Evolutionary conservation across 2,888 invertebrate genomes (phyloP), one percentile per base, ranked within the genome.

Genomic region (Mayetiola destructor): DNA sequence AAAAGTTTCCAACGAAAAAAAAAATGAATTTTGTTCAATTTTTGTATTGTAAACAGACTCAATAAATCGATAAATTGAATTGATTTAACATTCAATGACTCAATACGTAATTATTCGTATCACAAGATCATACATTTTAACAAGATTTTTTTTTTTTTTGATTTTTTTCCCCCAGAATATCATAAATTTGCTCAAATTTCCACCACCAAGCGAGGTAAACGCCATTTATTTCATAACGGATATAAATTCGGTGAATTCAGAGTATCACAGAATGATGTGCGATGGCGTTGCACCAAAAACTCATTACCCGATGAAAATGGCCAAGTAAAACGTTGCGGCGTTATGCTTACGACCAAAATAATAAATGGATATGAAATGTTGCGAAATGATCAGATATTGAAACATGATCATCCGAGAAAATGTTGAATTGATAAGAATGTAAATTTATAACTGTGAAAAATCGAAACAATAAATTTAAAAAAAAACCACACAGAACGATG

Each of bases 301-400:
- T n/a, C n/a, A n/a, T 27, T 48, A n/a, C 48, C 27, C 16, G 27
- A 48, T 48, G 9, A 14, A 1, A 53, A 18, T 1, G 30, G 30
- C n/a, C 23, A 48, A 48, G 14, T 27, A 4, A 32, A 32, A 53
- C 53, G 53, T 36, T 62, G 62, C 30, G 29, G 53, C 12, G 58
- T 60, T 5, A 35, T 59, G 35, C 59, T 59, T 2, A 60, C 58
- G 20, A 61, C 62, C 6, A 61, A 52, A 59, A 10, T 37, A n/a
- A 35, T 60, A 27, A 42, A 60, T 52, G 61, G 60, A 20, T 8
- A 57, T 18, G 59, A 59, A 32, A 59, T 54, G 37, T 20, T 60
- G 5, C 48, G 48, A 9, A 6, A 27, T 2, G n/a, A 23, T 2
- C 23, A 48, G 23, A 16, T 48, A 9, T n/a, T n/a, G n/a, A n/a